Base-by-base conservation (phyloP, 2,113 vertebrate genomes). In the Lepus europaeus region DNA sequence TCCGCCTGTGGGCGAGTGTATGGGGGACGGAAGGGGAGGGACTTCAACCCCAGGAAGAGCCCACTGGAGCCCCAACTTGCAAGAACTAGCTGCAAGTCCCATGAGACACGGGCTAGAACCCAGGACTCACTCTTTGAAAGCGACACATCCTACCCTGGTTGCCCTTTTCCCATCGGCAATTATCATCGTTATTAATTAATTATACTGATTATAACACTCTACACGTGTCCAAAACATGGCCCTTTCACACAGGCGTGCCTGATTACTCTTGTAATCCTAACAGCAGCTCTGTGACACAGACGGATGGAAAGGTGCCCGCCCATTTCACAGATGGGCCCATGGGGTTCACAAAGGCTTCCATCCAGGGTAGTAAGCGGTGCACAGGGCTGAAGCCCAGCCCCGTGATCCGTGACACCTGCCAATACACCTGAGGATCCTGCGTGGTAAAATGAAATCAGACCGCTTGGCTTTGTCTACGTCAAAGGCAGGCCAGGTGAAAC, bases 221-320 rank as follows among this genome's bases (percentile, higher is more conserved):
- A 36, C 22, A 9, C 66, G 85, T 51, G 49, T 88, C 88, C 89
- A 74, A 87, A 81, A 64, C 25, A 17, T 13, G 73, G 69, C 87
- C 82, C 79, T 94, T 49, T 53, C 69, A 74, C 85, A 92, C 94
- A 36, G 91, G 69, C 73, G 79, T 66, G 83, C 82, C 2, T 39
- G 82, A 76, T 86, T 69, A 76, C 49, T 70, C 76, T 89, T 83
- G 22, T 56, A 69, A 59, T 74, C 81, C 73, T 49, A 79, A 69
- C 10, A 77, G 82, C 27, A 66, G 49, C 23, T 36, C 81, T 25
- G 9, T 13, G 36, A 69, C 36, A 66, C 0, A 6, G 89, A 27
- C 39, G 39, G 59, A 49, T 73, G 69, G 39, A 33, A 53, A 11
- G 23, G 53, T 56, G 69, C n/a, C 76, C 64, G 29, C 87, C 84